Evolutionary conservation across 2,888 invertebrate species (phyloP).

Genomic region (Euzophera pinguis): DNA sequence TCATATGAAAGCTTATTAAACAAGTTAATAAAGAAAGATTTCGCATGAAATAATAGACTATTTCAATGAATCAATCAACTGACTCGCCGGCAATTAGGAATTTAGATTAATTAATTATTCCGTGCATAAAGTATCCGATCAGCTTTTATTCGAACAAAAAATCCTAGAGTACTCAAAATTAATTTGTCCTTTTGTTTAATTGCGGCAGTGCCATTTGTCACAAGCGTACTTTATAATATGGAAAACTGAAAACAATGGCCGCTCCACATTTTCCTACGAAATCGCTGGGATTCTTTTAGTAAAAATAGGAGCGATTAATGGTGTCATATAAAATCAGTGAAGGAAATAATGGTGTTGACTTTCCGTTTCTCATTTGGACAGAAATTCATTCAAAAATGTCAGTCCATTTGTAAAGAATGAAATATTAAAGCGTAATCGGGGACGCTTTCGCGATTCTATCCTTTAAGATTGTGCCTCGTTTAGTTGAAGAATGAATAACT

Average conservation of each 20-base stretch:
- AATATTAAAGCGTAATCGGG: constrained; percentile 63
- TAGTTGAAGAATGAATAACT: constrained; percentile 9
- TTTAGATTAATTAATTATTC: constrained; percentile 1
- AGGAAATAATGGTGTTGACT: constrained; percentile 46
- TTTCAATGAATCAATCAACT: no score
- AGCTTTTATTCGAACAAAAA: not conserved
- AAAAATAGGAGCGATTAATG: constrained; percentile 18
- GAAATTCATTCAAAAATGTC: constrained; percentile 51
- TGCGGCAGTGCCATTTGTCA: constrained; percentile 4
- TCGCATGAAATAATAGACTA: no score
- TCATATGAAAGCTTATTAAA: no score
- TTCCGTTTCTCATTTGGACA: constrained; percentile 44
- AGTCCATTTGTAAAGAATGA: constrained; percentile 61
- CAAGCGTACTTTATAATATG: constrained; percentile 1
- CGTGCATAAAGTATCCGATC: not conserved
- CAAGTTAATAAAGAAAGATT: no score
- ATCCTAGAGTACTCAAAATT: not conserved
- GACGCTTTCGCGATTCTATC: constrained; percentile 41
- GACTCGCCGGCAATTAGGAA: not conserved
- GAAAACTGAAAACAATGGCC: constrained; percentile 7
- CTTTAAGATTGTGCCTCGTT: constrained; percentile 40
- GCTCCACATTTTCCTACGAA: constrained; percentile 10
- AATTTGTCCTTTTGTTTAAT: constrained; percentile 10
- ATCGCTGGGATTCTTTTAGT: constrained; percentile 6
- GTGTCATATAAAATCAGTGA: constrained; percentile 35